Conservation (phyloP, 2,888 invertebrate species). For the Apodemia duryi region DNA sequence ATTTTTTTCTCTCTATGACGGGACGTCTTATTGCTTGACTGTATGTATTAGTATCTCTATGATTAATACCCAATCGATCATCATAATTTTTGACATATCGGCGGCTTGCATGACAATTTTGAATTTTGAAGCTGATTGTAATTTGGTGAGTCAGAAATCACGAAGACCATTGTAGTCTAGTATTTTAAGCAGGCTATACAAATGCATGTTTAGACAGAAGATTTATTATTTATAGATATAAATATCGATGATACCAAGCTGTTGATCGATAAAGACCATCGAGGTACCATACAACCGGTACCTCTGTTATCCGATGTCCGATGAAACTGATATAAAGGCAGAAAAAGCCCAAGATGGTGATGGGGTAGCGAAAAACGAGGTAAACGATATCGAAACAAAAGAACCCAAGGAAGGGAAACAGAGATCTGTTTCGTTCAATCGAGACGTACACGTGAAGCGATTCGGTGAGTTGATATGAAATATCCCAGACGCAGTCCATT, state of each 20-base stretch:
- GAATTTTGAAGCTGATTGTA: too few species aligned
- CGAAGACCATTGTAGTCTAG: too few species aligned
- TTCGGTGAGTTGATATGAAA: slow-evolving; percentile 83
- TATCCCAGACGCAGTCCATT: slow-evolving; percentile 25
- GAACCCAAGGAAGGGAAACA: slow-evolving; percentile 70
- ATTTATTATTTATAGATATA: slow-evolving; percentile 56
- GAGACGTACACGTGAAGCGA: slow-evolving; percentile 93
- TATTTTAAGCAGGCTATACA: not conserved
- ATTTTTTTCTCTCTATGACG: too few species aligned
- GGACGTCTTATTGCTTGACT: too few species aligned
- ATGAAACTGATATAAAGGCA: slow-evolving; percentile 63
- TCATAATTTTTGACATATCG: too few species aligned
- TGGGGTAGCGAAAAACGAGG: slow-evolving; percentile 52
- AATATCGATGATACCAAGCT: slow-evolving; percentile 57
- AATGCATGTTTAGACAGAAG: not conserved
- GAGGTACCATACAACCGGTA: slow-evolving; percentile 60
- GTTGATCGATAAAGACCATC: slow-evolving; percentile 35
- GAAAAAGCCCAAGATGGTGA: slow-evolving; percentile 64
- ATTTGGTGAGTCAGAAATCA: too few species aligned
- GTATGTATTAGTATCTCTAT: too few species aligned
- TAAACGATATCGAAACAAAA: slow-evolving; percentile 51
- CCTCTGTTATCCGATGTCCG: slow-evolving; percentile 66
- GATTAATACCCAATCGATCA: too few species aligned
- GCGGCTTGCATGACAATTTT: too few species aligned
- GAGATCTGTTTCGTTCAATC: slow-evolving; percentile 92